phyloP scores from a whole-genome alignment of 2,797 vertebrate genomes.

The Mus minutoides region DNA sequence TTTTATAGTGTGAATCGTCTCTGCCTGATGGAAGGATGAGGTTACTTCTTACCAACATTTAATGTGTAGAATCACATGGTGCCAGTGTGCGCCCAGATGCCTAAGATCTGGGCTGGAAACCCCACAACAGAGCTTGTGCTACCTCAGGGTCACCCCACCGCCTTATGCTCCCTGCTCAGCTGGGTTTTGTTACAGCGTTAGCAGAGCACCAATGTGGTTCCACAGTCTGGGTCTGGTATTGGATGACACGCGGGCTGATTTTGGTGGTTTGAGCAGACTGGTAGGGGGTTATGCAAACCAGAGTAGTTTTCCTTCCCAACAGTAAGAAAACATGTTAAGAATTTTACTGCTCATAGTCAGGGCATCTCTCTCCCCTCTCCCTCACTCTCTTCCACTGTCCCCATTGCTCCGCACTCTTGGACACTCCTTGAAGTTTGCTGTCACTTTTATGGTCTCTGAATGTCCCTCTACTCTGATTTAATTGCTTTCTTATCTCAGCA shows the following conservation, averaged over 20 bases:
- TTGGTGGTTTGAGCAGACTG: conserved; percentile 71
- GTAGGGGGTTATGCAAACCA: conserved; percentile 79
- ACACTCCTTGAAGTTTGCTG: neutral
- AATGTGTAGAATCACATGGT: conserved; percentile 55
- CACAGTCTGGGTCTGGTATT: conserved; percentile 71
- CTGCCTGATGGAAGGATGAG: conserved; percentile 60
- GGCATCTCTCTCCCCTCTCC: neutral
- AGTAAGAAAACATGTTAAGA: conserved; percentile 74
- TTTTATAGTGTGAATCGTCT: conserved; percentile 65
- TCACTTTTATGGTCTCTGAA: conserved; percentile 23
- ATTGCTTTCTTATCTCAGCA: conserved; percentile 57
- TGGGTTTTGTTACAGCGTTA: conserved; percentile 70
- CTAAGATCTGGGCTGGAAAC: conserved; percentile 75
- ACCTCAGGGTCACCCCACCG: conserved; percentile 39
- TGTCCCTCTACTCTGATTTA: conserved; percentile 3
- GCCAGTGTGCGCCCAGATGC: conserved; percentile 68
- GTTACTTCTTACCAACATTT: conserved; percentile 70
- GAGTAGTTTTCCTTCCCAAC: conserved; percentile 77
- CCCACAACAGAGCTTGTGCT: conserved; percentile 64
- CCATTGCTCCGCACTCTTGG: neutral
- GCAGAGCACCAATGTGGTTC: conserved; percentile 71
- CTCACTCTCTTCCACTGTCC: neutral
- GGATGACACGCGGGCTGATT: conserved; percentile 71
- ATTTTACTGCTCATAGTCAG: conserved; percentile 59
- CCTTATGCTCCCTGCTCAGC: conserved; percentile 68